Conservation (phyloP, 2,888 invertebrate species). For the Lithophane leautieri region DNA sequence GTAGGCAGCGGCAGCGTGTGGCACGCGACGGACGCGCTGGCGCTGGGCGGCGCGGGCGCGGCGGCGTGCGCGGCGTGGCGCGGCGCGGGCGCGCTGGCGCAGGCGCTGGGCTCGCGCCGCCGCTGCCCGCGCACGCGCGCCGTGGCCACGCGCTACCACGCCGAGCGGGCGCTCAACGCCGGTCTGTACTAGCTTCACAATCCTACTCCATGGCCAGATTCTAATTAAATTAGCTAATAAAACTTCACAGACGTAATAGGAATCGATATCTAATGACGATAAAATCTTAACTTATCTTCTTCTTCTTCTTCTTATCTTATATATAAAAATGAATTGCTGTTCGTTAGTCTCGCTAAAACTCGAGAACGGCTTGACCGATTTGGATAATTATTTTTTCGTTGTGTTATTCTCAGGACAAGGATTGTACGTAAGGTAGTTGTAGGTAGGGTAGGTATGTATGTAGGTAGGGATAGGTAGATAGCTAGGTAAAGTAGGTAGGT, state of each 20-base stretch:
- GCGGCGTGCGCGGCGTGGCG: slow-evolving; percentile 81
- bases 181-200: slow-evolving; percentile 22
- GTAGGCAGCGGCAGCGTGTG: slow-evolving; percentile 79
- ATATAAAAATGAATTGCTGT: too few relatives aligned
- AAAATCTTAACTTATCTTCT: too few relatives aligned
- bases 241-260: not conserved
- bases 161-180: slow-evolving; percentile 42
- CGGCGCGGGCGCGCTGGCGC: slow-evolving; percentile 76
- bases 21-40: slow-evolving; percentile 76
- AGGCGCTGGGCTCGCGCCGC: slow-evolving; percentile 72
- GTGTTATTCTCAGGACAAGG: too few relatives aligned
- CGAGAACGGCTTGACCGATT: too few relatives aligned
- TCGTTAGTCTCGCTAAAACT: too few relatives aligned
- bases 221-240: not conserved
- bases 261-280: not conserved
- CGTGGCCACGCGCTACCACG: slow-evolving; percentile 59
- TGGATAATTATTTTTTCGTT: too few relatives aligned
- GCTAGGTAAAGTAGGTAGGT: too few relatives aligned
- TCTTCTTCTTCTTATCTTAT: too few relatives aligned
- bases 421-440: too few relatives aligned
- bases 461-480: too few relatives aligned
- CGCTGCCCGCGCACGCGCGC: slow-evolving; percentile 59
- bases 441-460: too few relatives aligned
- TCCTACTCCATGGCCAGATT: not conserved
- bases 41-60: slow-evolving; percentile 69